Percentiles rank a stretch among this genome's conserved stretches.
phyloP scores from a whole-genome alignment of 37 sponge, comb jelly and placozoan species.

The Axinella damicornis region DNA sequence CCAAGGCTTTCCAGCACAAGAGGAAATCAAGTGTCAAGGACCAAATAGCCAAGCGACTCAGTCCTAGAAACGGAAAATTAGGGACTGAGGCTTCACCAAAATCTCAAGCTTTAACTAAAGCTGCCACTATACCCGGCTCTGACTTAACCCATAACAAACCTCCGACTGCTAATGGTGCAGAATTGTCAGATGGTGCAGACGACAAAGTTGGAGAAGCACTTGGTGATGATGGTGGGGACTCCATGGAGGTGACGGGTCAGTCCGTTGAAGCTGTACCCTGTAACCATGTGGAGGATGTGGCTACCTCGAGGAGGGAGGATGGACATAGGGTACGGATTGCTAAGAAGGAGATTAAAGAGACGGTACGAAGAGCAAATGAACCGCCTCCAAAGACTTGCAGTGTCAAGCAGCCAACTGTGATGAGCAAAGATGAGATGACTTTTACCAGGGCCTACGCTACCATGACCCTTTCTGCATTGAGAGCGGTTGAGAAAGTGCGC shows the following conservation, averaged over 20 bases:
- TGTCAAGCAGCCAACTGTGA: background rate
- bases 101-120: too few relatives aligned
- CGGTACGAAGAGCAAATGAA: background rate
- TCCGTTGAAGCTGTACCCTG: background rate
- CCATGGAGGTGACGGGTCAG: slow-evolving; percentile 2
- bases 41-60: too few relatives aligned
- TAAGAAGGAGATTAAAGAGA: slow-evolving; percentile 40
- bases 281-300: background rate
- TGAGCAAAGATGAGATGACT: slow-evolving; percentile 50
- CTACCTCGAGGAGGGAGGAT: slow-evolving; percentile 16
- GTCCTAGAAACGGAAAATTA: background rate
- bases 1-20: background rate
- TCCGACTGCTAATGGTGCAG: too few relatives aligned
- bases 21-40: background rate
- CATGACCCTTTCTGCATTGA: slow-evolving; percentile 54
- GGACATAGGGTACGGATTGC: slow-evolving; percentile 41
- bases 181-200: too few relatives aligned
- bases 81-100: background rate
- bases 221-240: background rate
- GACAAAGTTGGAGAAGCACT: too few relatives aligned
- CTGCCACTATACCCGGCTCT: too few relatives aligned
- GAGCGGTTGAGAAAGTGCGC: slow-evolving; percentile 39
- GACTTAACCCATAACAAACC: too few relatives aligned
- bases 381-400: slow-evolving; percentile 4
- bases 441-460: slow-evolving; percentile 52